These are phyloP conservation scores for Drosophila borealis DNA, from an alignment of 2,888 invertebrate genomes.

Conservation along the genomic window DNA sequence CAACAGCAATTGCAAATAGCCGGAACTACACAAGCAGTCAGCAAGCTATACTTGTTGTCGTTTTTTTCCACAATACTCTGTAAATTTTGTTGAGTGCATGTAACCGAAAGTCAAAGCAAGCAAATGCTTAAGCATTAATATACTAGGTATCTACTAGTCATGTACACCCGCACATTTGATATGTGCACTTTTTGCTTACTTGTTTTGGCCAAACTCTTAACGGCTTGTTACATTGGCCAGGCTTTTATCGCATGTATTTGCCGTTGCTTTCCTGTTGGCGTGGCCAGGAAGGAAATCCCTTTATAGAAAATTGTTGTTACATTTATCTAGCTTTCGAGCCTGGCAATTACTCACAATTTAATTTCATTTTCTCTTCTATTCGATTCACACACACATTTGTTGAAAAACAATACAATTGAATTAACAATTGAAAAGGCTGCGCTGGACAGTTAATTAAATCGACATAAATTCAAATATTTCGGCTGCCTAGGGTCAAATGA, in stretches of 20 bases:
- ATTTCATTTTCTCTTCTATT: background rate
- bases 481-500: background rate
- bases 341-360: constrained; percentile 12
- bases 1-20: constrained; percentile 14
- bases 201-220: constrained; percentile 9
- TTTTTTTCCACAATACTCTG: background rate
- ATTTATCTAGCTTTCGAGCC: background rate
- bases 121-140: too few species aligned
- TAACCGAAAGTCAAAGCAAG: background rate
- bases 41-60: constrained; percentile 24
- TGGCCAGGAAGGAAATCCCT: constrained; percentile 25
- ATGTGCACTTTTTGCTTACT: constrained; percentile 6
- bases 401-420: background rate
- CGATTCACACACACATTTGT: background rate
- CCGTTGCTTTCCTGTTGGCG: constrained; percentile 19
- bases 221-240: constrained; percentile 10
- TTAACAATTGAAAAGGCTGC: background rate
- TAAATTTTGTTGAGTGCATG: background rate
- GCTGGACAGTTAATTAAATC: constrained; percentile 1
- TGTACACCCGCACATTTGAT: background rate
- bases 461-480: constrained; percentile 6
- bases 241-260: constrained; percentile 1
- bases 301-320: constrained; percentile 4
- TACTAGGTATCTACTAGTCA: background rate
- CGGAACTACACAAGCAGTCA: constrained; percentile 28